These are phyloP conservation scores for Dendrolimus houi DNA, from an alignment of 2,888 invertebrate species.

Conservation along the genomic window DNA sequence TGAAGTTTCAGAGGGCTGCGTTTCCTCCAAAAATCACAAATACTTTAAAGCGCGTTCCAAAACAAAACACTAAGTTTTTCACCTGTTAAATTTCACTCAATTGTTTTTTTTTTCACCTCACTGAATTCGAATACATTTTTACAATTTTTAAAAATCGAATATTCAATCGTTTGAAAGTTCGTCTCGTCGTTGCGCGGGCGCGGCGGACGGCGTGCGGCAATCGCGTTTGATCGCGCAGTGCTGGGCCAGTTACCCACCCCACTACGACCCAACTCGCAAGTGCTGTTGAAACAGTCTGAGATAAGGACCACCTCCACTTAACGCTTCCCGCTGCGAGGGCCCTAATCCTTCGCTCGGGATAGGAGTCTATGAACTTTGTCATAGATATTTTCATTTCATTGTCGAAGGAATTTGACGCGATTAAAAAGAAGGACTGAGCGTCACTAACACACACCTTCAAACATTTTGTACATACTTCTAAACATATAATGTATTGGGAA, in stretches of 20 bases:
- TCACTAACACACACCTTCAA: neutral
- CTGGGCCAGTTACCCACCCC: constrained; percentile 38
- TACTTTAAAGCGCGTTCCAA: constrained; percentile 41
- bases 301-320: constrained; percentile 57
- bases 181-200: constrained; percentile 43
- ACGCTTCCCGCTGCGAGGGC: constrained; percentile 53
- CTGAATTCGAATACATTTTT: constrained; percentile 60
- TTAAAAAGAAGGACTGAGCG: constrained; percentile 14
- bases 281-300: constrained; percentile 51
- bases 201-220: constrained; percentile 42
- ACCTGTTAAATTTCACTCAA: constrained; percentile 29
- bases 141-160: constrained; percentile 34
- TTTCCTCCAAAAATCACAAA: constrained; percentile 34
- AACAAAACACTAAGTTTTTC: constrained; percentile 24
- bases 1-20: constrained; percentile 39
- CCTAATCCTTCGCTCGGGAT: constrained; percentile 49
- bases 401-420: constrained; percentile 33
- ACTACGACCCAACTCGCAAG: constrained; percentile 32
- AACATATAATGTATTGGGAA: too few relatives aligned
- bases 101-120: constrained; percentile 46
- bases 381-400: constrained; percentile 38
- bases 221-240: constrained; percentile 53
- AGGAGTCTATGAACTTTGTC: constrained; percentile 56
- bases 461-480: too few relatives aligned
- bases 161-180: constrained; percentile 30